Evolutionary conservation across 2,888 invertebrate genomes (phyloP).

Genomic region (Cataglyphis cursor): DNA sequence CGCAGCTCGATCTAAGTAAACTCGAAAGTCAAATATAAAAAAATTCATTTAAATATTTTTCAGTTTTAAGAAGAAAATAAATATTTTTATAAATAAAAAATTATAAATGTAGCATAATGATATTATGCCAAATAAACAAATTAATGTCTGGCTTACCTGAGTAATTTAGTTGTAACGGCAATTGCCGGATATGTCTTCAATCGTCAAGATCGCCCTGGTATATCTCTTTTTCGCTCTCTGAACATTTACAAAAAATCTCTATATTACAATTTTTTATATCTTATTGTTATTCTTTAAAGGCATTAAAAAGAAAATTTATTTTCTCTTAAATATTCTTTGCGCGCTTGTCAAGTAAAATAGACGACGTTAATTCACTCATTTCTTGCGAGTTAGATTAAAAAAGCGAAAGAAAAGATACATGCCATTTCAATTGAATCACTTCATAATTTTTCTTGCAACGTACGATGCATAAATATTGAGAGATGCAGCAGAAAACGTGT

Average conservation of each 20-base stretch:
- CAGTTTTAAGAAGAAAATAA: neutral
- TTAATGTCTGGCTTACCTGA: neutral
- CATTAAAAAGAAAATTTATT: neutral
- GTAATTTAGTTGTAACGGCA: neutral
- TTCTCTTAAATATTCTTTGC: neutral
- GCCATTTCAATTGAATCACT: neutral
- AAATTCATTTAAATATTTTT: too few species aligned
- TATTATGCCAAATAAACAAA: neutral
- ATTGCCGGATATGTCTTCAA: neutral
- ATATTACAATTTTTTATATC: slow-evolving; percentile 1
- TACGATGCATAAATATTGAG: too few species aligned
- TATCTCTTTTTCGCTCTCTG: neutral
- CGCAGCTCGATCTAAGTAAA: too few species aligned
- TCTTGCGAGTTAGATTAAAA: neutral
- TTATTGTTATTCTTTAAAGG: neutral
- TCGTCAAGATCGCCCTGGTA: neutral
- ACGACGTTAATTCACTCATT: neutral
- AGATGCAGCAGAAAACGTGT: too few species aligned
- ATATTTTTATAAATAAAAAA: neutral
- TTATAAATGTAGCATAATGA: too few species aligned
- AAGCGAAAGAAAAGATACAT: neutral
- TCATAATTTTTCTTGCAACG: neutral
- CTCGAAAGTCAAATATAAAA: too few species aligned
- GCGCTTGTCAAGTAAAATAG: too few species aligned
- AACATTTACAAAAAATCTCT: neutral